These are phyloP conservation scores for Hydrophis major DNA, from an alignment of 2,797 vertebrate species.

Conservation along the genomic window DNA sequence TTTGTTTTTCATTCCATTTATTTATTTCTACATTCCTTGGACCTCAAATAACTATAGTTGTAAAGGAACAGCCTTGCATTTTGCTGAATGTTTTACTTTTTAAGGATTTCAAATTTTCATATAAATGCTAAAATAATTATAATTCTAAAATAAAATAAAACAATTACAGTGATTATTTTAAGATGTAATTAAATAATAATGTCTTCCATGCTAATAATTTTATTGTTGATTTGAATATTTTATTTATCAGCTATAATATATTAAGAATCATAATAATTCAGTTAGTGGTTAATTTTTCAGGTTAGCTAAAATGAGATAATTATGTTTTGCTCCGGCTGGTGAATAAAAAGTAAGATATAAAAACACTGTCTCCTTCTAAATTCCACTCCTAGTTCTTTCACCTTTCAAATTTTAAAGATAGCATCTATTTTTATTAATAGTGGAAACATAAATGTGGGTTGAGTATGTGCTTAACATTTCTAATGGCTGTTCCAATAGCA, in stretches of 20 bases:
- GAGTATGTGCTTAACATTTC: background rate
- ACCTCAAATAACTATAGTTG: background rate
- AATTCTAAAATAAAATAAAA: background rate
- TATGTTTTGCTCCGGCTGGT: background rate
- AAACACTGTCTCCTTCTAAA: background rate
- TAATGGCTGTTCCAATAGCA: background rate
- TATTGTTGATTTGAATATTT: background rate
- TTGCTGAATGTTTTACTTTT: background rate
- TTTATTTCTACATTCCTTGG: background rate
- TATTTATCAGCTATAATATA: background rate
- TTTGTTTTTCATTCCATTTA: background rate
- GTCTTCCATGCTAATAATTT: background rate
- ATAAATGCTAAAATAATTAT: background rate
- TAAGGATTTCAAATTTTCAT: background rate
- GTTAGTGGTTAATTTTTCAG: background rate
- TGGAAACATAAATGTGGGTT: slow-evolving; percentile 9
- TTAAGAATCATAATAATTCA: background rate
- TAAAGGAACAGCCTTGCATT: background rate
- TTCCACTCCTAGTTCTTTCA: background rate
- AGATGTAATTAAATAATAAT: background rate
- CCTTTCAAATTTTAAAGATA: slow-evolving; percentile 17
- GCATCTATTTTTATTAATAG: background rate
- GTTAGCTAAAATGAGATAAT: background rate
- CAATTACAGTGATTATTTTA: background rate
- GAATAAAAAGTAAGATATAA: background rate